Evolutionary conservation across 1,140 invertebrate genomes (phyloP).

Genomic region (Apis cerana): DNA sequence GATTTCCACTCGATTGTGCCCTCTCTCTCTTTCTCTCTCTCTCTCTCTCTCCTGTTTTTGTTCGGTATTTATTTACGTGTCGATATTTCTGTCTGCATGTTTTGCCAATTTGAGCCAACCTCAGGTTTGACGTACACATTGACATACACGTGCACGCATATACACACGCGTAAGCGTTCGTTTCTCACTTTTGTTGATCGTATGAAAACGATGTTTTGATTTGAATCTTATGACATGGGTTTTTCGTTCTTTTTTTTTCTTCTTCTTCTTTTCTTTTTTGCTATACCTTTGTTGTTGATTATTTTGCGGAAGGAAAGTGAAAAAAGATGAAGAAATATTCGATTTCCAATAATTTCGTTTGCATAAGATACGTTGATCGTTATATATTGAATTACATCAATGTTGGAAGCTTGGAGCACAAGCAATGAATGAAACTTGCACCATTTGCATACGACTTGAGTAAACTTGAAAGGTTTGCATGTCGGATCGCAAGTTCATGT

Average conservation of each 20-base stretch:
- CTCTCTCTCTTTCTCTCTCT: neutral
- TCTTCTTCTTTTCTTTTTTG: neutral
- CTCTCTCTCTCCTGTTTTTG: neutral
- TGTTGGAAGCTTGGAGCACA: slow-evolving; percentile 29
- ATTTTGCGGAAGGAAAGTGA: neutral
- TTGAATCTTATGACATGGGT: slow-evolving; percentile 2
- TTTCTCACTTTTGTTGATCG: neutral
- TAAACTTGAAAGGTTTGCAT: slow-evolving; percentile 24
- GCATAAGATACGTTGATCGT: neutral
- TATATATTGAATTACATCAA: neutral
- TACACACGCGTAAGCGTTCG: neutral
- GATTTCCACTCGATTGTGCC: too few species aligned
- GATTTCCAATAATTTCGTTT: neutral
- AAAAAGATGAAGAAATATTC: neutral
- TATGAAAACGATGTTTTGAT: neutral
- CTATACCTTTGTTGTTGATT: neutral
- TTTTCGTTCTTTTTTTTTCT: neutral
- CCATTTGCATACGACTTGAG: slow-evolving; percentile 12
- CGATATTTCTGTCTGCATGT: slow-evolving; percentile 27
- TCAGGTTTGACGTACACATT: neutral
- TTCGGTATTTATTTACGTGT: neutral
- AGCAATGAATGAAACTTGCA: slow-evolving; percentile 24
- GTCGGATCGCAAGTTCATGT: neutral
- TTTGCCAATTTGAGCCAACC: neutral
- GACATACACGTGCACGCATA: slow-evolving; percentile 12